These are phyloP conservation scores for Eucidaris tribuloides DNA, from an alignment of 35 echinoderm and acorn worm genomes.

Conservation along the genomic window DNA sequence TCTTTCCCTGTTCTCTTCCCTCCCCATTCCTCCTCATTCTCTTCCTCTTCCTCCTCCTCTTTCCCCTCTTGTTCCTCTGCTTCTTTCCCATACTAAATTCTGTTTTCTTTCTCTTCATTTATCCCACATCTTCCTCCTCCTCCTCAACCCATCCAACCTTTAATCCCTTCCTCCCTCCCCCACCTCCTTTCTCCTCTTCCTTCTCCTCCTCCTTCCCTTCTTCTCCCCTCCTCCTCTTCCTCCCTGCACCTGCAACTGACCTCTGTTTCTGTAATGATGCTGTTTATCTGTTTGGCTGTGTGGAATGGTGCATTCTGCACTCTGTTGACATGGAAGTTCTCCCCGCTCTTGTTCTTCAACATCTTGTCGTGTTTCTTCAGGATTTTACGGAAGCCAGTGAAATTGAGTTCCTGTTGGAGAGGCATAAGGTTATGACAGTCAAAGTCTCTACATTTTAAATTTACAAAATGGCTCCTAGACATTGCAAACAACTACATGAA, in stretches of 20 bases:
- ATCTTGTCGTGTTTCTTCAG: slow-evolving; percentile 99
- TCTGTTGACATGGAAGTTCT: slow-evolving; percentile 57
- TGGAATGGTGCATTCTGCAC: slow-evolving; percentile 87
- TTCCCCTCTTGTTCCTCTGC: too few species aligned
- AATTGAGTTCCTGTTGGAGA: slow-evolving; percentile 97
- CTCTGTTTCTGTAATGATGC: slow-evolving; percentile 94
- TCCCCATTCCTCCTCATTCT: not conserved
- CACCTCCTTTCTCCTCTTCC: not conserved
- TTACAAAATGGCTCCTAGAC: too few species aligned
- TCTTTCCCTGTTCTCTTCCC: not conserved
- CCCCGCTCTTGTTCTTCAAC: slow-evolving; percentile 69
- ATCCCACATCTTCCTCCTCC: too few species aligned
- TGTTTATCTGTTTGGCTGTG: slow-evolving; percentile 88
- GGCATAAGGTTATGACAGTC: too few species aligned
- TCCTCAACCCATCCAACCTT: too few species aligned
- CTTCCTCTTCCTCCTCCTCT: too few species aligned
- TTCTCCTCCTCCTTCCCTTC: not conserved
- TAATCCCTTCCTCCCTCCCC: not conserved
- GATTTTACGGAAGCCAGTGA: slow-evolving; percentile 98
- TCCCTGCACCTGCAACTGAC: slow-evolving; percentile 30
- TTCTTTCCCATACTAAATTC: too few species aligned
- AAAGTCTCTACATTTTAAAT: too few species aligned
- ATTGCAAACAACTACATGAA: too few species aligned
- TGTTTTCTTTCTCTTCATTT: too few species aligned
- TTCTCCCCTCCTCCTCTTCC: not conserved